Base-by-base conservation (phyloP, 2,888 invertebrate species). In the Celastrina argiolus region DNA sequence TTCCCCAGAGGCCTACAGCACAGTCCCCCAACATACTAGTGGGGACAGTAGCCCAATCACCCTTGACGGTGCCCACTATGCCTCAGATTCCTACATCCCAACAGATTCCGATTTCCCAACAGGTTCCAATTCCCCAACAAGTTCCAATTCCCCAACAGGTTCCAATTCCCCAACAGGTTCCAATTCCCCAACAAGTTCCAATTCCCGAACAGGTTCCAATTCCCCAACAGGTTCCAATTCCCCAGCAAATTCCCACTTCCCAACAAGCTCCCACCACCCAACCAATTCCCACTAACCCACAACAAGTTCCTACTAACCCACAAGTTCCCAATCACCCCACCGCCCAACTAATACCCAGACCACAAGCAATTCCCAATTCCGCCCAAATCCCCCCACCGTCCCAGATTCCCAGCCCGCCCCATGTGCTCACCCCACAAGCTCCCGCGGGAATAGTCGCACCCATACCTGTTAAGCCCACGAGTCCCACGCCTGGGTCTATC, bases 11-110 rank as follows among this genome's bases (percentile, higher is more conserved):
- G 39, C 51, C 69, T 41, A 18, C 65, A 39, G 31, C 61, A 42
- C 68, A 56, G 2, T 59, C 65, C 10, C 67, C 58, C 8, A 78
- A 79, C 31, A 72, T 76, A 10, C 65, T 75, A 39, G 70, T 73
- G 39, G 71, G 71, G 0, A 65, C 73, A 1, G 66, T 71, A 51
- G 72, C 72, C 31, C 75, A 78, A n/a, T 82, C 84, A 0, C 84
- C 85, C 0, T 78, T 81, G 4, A 82, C 45, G 18, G 31, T 51
- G 0, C 51, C 51, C 14, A 51, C 22, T 26, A 51, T 51, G 51
- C 51, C 51, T 14, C 51, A 51, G 22, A 18, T 45, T 45, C 51
- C 51, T 2, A 51, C 51, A 51, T 26, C 51, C 51, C 51, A 51
- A 12, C 51, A 22, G 22, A 22, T 51, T 10, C 22, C 10, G 1